Percentiles rank a stretch among this genome's conserved stretches.
These are phyloP conservation scores for Callocephalon fimbriatum DNA, from an alignment of 2,113 vertebrate species.

Conservation along the genomic window DNA sequence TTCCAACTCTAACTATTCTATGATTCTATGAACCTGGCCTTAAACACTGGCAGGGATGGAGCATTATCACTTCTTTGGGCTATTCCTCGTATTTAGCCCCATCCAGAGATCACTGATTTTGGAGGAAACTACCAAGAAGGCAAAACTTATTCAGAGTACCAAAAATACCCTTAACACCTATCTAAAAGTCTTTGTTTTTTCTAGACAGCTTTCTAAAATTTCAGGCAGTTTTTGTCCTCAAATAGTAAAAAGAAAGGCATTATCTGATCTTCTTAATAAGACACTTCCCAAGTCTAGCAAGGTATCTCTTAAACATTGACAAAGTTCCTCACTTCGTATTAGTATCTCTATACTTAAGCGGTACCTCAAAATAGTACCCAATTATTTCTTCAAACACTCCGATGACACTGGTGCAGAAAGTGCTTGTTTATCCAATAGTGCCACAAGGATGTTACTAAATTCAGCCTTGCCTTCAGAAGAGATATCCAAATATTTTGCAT, in stretches of 20 bases:
- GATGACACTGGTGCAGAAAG: not conserved
- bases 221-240: not conserved
- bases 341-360: not conserved
- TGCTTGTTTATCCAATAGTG: slow-evolving; percentile 32
- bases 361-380: slow-evolving; percentile 4
- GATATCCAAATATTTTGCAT: slow-evolving; percentile 41
- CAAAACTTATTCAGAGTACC: not conserved
- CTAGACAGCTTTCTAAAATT: not conserved
- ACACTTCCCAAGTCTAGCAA: not conserved
- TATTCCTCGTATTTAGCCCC: not conserved
- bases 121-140: not conserved
- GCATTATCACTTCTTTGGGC: too few relatives aligned
- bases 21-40: not conserved
- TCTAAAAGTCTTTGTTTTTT: not conserved
- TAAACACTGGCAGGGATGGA: too few relatives aligned
- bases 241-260: not conserved
- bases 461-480: not conserved
- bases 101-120: not conserved
- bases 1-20: not conserved
- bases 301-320: not conserved
- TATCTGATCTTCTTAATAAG: not conserved
- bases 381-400: slow-evolving; percentile 36
- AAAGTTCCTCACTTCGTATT: not conserved
- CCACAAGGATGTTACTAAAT: slow-evolving; percentile 22
- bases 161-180: not conserved